Percentiles rank a stretch among this genome's conserved stretches.
Conservation (phyloP, 2,888 invertebrate species). For the Leptinotarsa peninsularis region DNA sequence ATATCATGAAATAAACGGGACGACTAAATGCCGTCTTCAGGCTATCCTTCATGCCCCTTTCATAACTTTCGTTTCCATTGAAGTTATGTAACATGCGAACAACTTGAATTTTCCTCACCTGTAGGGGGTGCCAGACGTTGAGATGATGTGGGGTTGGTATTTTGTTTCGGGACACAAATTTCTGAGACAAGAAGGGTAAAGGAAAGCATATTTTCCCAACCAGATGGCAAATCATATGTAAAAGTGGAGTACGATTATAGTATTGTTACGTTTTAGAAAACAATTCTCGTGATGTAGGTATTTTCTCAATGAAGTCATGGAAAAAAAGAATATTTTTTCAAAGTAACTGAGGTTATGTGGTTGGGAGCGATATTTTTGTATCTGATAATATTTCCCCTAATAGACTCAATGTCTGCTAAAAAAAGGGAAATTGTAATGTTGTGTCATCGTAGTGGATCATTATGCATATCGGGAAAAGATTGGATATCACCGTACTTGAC, state of each 20-base stretch:
- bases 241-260: neutral
- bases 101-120: constrained; percentile 48
- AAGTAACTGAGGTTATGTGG: too few species aligned
- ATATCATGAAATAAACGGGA: neutral
- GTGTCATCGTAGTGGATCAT: too few species aligned
- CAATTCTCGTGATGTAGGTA: too few species aligned
- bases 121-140: constrained; percentile 15
- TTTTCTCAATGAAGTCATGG: too few species aligned
- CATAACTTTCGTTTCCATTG: constrained; percentile 54
- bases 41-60: constrained; percentile 53
- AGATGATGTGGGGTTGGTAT: constrained; percentile 12
- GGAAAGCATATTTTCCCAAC: neutral
- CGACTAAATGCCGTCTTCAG: constrained; percentile 39
- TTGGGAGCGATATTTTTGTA: too few species aligned
- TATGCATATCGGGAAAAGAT: too few species aligned
- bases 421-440: too few species aligned
- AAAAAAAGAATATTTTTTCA: too few species aligned
- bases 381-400: too few species aligned
- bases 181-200: neutral
- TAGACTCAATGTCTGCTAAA: too few species aligned
- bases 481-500: too few species aligned
- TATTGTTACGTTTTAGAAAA: too few species aligned
- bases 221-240: neutral
- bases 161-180: constrained; percentile 24
- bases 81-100: constrained; percentile 53